Percentiles rank a stretch among this genome's conserved stretches.
phyloP scores from a whole-genome alignment of 1,140 invertebrate genomes.

The Oreohelix idahoensis region DNA sequence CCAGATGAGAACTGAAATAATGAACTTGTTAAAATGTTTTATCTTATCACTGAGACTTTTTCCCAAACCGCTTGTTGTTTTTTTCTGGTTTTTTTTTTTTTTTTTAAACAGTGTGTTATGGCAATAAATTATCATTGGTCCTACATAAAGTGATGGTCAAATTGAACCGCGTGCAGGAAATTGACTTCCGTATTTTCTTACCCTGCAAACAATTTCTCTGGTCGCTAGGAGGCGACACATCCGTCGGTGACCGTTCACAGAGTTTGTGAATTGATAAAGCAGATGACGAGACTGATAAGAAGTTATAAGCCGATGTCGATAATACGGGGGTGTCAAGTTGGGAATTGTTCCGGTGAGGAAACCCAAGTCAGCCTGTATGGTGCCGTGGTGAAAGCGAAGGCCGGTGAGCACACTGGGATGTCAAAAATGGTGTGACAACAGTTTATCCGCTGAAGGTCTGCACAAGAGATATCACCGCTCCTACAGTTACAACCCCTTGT shows the following conservation, averaged over 20 bases:
- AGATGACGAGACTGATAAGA: background rate
- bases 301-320: background rate
- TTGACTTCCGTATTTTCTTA: slow-evolving; percentile 5
- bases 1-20: too few relatives aligned
- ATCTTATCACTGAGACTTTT: too few relatives aligned
- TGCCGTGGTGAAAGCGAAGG: background rate
- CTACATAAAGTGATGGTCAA: too few relatives aligned
- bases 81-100: too few relatives aligned
- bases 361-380: background rate
- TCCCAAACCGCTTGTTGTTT: too few relatives aligned
- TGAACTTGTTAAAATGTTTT: too few relatives aligned
- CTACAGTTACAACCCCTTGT: slow-evolving; percentile 5
- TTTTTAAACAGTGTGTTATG: too few relatives aligned
- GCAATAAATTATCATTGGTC: too few relatives aligned
- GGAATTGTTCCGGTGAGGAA: background rate
- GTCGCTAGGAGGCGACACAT: background rate
- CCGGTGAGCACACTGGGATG: background rate
- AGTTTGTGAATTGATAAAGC: background rate
- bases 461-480: background rate
- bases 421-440: background rate
- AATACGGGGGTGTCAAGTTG: background rate
- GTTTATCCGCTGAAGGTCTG: background rate
- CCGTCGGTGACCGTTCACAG: background rate
- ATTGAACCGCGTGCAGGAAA: background rate
- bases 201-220: background rate